These are phyloP conservation scores for Alcedo atthis DNA, from an alignment of 2,797 vertebrate species.

Conservation along the genomic window DNA sequence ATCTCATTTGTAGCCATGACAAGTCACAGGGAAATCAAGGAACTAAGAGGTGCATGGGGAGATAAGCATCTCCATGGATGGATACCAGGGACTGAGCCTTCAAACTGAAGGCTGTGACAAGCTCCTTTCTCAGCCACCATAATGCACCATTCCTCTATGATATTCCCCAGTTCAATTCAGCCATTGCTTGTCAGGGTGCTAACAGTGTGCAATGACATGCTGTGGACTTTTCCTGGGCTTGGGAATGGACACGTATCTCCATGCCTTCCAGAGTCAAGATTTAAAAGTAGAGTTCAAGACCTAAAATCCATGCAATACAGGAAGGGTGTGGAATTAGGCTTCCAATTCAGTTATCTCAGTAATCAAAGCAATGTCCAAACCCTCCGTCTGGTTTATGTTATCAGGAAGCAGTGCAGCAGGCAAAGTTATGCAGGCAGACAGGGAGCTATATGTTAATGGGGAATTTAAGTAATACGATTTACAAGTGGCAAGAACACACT, in stretches of 20 bases:
- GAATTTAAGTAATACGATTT: not conserved
- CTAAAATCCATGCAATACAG: not conserved
- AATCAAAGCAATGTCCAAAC: not conserved
- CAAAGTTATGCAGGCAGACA: constrained; percentile 4
- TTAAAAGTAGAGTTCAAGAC: not conserved
- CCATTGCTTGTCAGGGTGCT: not conserved
- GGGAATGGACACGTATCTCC: not conserved
- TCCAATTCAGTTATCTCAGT: not conserved
- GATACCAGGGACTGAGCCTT: not conserved
- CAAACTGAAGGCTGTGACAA: not conserved
- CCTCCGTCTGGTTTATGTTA: not conserved
- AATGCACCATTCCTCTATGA: accelerated
- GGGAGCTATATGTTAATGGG: not conserved
- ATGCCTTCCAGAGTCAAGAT: not conserved
- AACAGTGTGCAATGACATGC: not conserved
- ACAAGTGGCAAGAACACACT: not conserved
- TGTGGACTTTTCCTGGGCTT: not conserved
- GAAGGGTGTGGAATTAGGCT: not conserved
- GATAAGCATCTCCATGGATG: not conserved
- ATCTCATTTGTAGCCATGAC: not conserved
- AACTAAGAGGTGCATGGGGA: not conserved
- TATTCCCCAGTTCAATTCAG: not conserved
- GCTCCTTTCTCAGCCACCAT: not conserved
- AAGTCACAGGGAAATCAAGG: not conserved
- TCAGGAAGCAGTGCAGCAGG: not conserved